A percentile compares a stretch with the other conserved stretches of the same genome.
Evolutionary conservation across 2,113 vertebrate species (phyloP).

Genomic region (Nothocercus julius): DNA sequence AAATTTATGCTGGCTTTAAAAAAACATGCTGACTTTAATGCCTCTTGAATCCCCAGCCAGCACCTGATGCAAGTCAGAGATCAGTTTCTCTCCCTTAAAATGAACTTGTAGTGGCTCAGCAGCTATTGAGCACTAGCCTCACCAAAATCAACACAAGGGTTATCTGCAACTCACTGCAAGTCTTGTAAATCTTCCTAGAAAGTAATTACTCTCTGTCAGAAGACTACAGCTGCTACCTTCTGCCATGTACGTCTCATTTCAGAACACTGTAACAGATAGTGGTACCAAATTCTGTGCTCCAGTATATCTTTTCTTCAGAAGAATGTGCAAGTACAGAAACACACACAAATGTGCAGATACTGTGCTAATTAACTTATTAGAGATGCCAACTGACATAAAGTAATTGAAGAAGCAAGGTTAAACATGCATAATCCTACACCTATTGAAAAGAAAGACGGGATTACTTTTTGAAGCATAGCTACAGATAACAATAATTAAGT

Average conservation of each 20-base stretch:
- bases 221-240: neutral
- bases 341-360: neutral
- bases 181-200: neutral
- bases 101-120: neutral
- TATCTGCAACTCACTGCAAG: neutral
- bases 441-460: neutral
- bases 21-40: neutral
- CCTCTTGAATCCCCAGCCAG: neutral
- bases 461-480: neutral
- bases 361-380: neutral
- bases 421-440: neutral
- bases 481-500: neutral
- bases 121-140: neutral
- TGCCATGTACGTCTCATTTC: neutral
- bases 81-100: neutral
- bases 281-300: neutral
- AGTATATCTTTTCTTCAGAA: neutral
- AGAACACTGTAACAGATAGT: accelerated
- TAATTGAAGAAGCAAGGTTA: neutral
- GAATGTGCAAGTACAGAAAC: neutral
- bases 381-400: neutral
- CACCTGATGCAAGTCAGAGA: neutral
- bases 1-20: neutral
- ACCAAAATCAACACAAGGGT: neutral
- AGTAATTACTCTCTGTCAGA: neutral